Evolutionary conservation across 2,888 invertebrate species (phyloP).

Genomic region (Amaurobius ferox): DNA sequence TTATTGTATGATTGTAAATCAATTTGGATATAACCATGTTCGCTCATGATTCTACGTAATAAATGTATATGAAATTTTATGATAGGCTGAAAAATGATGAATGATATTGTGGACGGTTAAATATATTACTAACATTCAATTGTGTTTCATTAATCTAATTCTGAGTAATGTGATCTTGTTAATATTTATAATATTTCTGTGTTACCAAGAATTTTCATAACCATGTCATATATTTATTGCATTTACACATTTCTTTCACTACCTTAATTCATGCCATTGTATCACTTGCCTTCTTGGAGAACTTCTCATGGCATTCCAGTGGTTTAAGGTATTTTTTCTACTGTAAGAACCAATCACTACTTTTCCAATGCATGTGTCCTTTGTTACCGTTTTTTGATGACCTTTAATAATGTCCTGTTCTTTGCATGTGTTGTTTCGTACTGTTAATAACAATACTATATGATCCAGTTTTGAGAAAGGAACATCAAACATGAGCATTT

Average conservation of each 20-base stretch:
- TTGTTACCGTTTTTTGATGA: background rate
- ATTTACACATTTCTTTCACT: background rate
- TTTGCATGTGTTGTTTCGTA: constrained; percentile 7
- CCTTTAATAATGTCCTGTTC: background rate
- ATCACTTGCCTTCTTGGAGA: constrained; percentile 61
- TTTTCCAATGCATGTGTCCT: constrained; percentile 56
- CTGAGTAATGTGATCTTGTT: too few relatives aligned
- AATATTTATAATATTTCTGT: too few relatives aligned
- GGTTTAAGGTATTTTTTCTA: constrained; percentile 36
- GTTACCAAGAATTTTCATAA: too few relatives aligned
- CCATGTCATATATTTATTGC: too few relatives aligned
- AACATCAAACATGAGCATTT: constrained; percentile 69
- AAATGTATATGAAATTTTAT: too few relatives aligned
- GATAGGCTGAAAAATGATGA: too few relatives aligned
- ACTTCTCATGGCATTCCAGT: constrained; percentile 58
- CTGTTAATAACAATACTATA: constrained; percentile 40
- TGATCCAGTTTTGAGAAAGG: constrained; percentile 52
- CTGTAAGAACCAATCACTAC: constrained; percentile 49
- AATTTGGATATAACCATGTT: too few relatives aligned
- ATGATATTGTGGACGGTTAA: too few relatives aligned
- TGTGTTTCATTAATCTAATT: too few relatives aligned
- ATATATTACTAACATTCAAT: too few relatives aligned
- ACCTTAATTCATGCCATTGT: constrained; percentile 62
- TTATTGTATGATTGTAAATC: too few relatives aligned
- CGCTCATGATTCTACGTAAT: too few relatives aligned